Percentiles rank a stretch among this genome's conserved stretches.
phyloP scores from a whole-genome alignment of 53 echinoderm and acorn worm species.

The Antedon mediterranea region DNA sequence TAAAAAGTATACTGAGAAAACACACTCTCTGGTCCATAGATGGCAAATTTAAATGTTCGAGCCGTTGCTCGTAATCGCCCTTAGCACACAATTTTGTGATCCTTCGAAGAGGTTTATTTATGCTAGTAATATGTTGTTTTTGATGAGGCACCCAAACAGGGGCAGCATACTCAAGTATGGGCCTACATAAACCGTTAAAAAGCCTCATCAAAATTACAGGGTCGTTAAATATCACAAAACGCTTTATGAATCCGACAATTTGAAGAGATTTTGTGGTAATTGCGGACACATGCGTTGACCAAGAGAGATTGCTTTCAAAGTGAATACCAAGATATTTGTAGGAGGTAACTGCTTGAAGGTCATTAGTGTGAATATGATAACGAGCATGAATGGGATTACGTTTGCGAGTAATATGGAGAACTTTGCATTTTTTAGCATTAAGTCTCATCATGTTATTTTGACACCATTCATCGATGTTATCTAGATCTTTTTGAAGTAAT shows the following conservation, averaged over 20 bases:
- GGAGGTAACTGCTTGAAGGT: background rate
- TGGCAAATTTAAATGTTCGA: too few species aligned
- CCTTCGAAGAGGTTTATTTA: constrained; percentile 14
- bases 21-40: too few species aligned
- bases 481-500: background rate
- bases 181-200: too few species aligned
- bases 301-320: constrained; percentile 14
- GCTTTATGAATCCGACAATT: background rate
- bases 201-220: too few species aligned
- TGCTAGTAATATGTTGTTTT: constrained; percentile 4
- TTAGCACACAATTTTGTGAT: background rate
- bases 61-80: background rate
- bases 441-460: background rate
- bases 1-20: too few species aligned
- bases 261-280: background rate
- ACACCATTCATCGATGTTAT: constrained; percentile 6
- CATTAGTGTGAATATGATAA: background rate
- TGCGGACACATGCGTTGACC: constrained; percentile 3
- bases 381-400: background rate
- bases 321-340: constrained; percentile 7
- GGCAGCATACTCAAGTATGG: background rate
- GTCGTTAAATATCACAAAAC: too few species aligned
- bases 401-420: constrained; percentile 8
- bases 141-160: background rate
- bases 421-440: background rate